A percentile compares a stretch with the other conserved stretches of the same genome.
These are phyloP conservation scores for Craniophora ligustri DNA, from an alignment of 2,888 invertebrate genomes.

Conservation along the genomic window DNA sequence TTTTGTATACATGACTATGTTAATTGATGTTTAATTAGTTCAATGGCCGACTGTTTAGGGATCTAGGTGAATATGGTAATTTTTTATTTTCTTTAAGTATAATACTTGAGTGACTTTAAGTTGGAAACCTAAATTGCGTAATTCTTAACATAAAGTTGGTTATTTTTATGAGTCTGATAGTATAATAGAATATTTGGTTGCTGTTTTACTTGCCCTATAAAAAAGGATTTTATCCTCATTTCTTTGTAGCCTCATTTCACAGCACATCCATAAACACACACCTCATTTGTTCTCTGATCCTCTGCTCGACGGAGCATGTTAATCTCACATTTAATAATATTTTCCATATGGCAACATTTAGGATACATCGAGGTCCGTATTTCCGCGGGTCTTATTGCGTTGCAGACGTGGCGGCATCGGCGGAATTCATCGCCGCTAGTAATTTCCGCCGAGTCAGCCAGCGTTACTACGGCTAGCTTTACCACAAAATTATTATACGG, in stretches of 20 bases:
- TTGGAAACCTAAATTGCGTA: too few relatives aligned
- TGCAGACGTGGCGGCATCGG: slow-evolving; percentile 40
- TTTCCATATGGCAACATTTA: slow-evolving; percentile 39
- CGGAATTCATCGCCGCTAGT: slow-evolving; percentile 64
- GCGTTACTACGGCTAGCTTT: slow-evolving; percentile 33
- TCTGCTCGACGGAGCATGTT: slow-evolving; percentile 13
- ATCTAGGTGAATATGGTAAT: slow-evolving; percentile 17
- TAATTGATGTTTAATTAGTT: slow-evolving; percentile 33
- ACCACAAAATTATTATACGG: slow-evolving; percentile 19
- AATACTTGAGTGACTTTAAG: too few relatives aligned
- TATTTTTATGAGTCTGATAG: too few relatives aligned
- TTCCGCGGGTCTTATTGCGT: slow-evolving; percentile 51
- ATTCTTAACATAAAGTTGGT: too few relatives aligned
- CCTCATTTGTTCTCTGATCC: not conserved
- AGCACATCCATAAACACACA: not conserved
- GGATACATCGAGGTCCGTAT: slow-evolving; percentile 48
- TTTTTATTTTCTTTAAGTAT: slow-evolving; percentile 15
- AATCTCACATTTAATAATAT: slow-evolving; percentile 47
- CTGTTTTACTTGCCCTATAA: too few relatives aligned
- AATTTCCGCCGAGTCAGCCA: slow-evolving; percentile 65
- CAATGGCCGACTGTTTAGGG: slow-evolving; percentile 22
- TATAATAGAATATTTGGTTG: too few relatives aligned
- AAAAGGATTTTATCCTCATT: not conserved
- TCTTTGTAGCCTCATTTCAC: not conserved
- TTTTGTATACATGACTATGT: slow-evolving; percentile 37